Evolutionary conservation across 1,140 invertebrate species (phyloP), one percentile per base, ranked within the genome.

Genomic region (Nylanderia fulva): DNA sequence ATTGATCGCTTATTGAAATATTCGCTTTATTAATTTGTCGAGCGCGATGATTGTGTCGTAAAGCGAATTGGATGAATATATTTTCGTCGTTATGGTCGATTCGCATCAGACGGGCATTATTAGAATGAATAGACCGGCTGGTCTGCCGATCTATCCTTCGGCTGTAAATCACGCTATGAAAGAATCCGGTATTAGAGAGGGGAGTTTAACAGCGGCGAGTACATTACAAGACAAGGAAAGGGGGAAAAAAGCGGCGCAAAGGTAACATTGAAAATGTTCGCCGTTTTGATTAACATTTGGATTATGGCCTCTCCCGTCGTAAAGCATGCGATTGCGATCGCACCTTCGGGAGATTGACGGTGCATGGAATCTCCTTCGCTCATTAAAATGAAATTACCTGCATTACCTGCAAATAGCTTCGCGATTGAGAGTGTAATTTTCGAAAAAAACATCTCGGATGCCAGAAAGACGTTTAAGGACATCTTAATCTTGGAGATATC

Each of bases 111-210:
- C 21, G 63, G 33, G 18, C 64, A 80, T 71, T 80, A 80, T n/a
- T n/a, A n/a, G 48, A 66, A 68, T 82, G 52, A 82, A 82, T 58
- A 72, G 77, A 58, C 24, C 63, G 54, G 36, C 29, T 56, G 79
- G 82, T 63, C 82, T 48, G 82, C 71, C 85, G 90, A 82, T 91
- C 89, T 89, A 90, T 92, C 89, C 87, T 88, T 88, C 79, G 83
- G 88, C 87, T 85, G 90, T 93, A 93, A 93, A 93, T 93, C 91
- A 93, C 60, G 83, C 60, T 76, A 87, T 68, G 86, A 89, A 90
- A 86, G 85, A 82, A 89, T 84, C 85, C 87, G 72, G 83, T 87
- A 80, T 92, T 92, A 86, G 93, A 92, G 91, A 93, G 91, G 92
- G 91, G 92, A 90, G 88, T 91, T 90, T 90, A 90, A 91, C 91